Base-by-base conservation (phyloP, 1,140 invertebrate genomes). In the Leptoteleia sp. region DNA sequence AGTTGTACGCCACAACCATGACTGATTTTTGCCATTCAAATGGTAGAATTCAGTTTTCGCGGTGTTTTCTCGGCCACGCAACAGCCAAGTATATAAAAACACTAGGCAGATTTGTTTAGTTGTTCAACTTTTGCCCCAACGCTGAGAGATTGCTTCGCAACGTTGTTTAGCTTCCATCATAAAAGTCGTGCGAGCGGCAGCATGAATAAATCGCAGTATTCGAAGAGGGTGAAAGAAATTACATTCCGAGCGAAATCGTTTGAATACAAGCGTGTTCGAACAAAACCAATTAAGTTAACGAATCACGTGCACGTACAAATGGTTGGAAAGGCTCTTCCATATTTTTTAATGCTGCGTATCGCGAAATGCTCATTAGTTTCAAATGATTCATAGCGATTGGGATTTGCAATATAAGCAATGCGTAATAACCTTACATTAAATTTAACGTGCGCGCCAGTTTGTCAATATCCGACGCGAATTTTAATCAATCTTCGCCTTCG, bases 211-310 rank as follows among this genome's bases (percentile, higher is more conserved):
- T 68, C 54, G 68, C 31, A 25, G 68, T 13, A 57, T 47, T 45
- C 29, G 50, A 70, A 79, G 40, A 73, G 76, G 76, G 64, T 64
- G 57, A 64, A 68, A 79, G 76, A 79, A 79, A 79, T 79, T 79
- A 62, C 76, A 73, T 79, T 73, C 67, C 68, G n/a, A 67, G 43
- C 40, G 55, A 72, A 78, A 78, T 78, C 67, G 61, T 50, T 68
- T 68, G 55, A 67, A 78, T 55, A 55, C 61, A 68, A 62, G 76
- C 52, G 67, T 42, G 52, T 72, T 71, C 61, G 57, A 78, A 78
- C 61, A 57, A 72, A 78, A 78, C 67, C 76, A 78, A 77, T 78
- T 78, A 72, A 67, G 75, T 78, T 78, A 78, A 78, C 76, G 76
- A 73, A 78, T 78, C 76, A 72, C 68, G 64, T 50, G 57, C 57